Evolutionary conservation across 2,888 invertebrate species (phyloP), one percentile per base, ranked within the genome.

Genomic region (Patella pellucida): DNA sequence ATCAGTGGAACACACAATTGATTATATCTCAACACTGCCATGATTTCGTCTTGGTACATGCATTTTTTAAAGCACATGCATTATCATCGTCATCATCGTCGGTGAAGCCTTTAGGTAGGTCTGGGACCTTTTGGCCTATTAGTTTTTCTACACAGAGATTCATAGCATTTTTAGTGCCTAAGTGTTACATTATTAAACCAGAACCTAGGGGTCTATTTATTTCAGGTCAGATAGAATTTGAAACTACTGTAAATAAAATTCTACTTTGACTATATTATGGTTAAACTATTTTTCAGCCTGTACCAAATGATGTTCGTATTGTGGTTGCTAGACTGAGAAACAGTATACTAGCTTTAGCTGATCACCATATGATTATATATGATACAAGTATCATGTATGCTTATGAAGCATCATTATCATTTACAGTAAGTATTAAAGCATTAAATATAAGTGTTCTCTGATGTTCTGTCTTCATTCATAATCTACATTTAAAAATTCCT

Each of bases 321-420:
- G 94, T 95, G n/a, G 96, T 99, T 87, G 95, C 95, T 0, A 93
- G 99, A 76, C 91, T 98, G 41, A 94, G 95, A 75, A 98, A 98
- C 91, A 97, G 97, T 89, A 95, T 99, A 79, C 91, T 95, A 70
- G 95, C 96, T 0, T 92, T 99, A 74, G 95, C 96, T 0, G 94
- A 95, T 41, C 95, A 96, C 82, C 95, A 96, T 89, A 95, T 98
- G 92, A 94, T 96, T 93, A 92, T 99, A 2, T 97, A 95, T 85
- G 97, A 98, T 88, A 97, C 97, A 0, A 97, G 96, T 86, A 95
- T 98, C 70, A 93, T 95, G 83, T 96, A 95, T 89, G 96, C 97
- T 0, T 98, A 94, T 90, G 96, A 97, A 84, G 96, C 96, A 88
- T 97, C 98, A 9, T 91, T 94, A 67, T 95, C 95, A 89, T 97